Conservation (phyloP, 1,140 invertebrate genomes). For the Sycophaga agraensis region DNA sequence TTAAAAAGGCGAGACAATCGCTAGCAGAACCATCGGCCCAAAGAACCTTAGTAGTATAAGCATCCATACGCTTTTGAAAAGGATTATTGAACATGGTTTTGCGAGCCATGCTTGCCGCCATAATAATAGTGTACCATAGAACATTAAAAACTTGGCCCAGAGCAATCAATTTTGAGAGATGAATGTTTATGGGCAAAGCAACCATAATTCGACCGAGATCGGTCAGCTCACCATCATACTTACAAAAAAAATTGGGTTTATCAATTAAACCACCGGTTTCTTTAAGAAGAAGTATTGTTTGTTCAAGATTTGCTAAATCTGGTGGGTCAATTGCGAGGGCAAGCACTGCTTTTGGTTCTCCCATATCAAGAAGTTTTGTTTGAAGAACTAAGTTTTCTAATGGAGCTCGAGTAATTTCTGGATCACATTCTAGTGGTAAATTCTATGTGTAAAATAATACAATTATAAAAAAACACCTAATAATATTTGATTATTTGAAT, state of each 20-base stretch:
- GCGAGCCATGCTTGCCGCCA: slow-evolving; percentile 81
- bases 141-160: slow-evolving; percentile 86
- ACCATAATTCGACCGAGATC: slow-evolving; percentile 84
- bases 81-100: slow-evolving; percentile 80
- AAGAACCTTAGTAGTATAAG: slow-evolving; percentile 75
- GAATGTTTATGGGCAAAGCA: slow-evolving; percentile 78
- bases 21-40: slow-evolving; percentile 83
- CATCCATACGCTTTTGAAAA: slow-evolving; percentile 69
- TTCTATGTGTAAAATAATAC: slow-evolving; percentile 33
- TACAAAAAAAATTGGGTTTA: neutral
- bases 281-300: slow-evolving; percentile 82
- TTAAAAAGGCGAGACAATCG: slow-evolving; percentile 80
- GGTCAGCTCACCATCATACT: slow-evolving; percentile 85
- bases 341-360: slow-evolving; percentile 78
- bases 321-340: slow-evolving; percentile 87
- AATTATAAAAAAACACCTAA: too few relatives aligned
- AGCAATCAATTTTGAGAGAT: slow-evolving; percentile 81
- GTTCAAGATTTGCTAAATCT: slow-evolving; percentile 75
- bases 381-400: slow-evolving; percentile 82
- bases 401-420: slow-evolving; percentile 81
- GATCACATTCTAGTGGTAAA: slow-evolving; percentile 62
- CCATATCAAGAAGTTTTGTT: slow-evolving; percentile 82
- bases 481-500: too few relatives aligned
- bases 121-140: slow-evolving; percentile 82
- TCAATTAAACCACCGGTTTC: slow-evolving; percentile 72